Percentiles rank a stretch among this genome's conserved stretches.
Conservation (phyloP, 2,113 vertebrate genomes). For the Jaculus jaculus region DNA sequence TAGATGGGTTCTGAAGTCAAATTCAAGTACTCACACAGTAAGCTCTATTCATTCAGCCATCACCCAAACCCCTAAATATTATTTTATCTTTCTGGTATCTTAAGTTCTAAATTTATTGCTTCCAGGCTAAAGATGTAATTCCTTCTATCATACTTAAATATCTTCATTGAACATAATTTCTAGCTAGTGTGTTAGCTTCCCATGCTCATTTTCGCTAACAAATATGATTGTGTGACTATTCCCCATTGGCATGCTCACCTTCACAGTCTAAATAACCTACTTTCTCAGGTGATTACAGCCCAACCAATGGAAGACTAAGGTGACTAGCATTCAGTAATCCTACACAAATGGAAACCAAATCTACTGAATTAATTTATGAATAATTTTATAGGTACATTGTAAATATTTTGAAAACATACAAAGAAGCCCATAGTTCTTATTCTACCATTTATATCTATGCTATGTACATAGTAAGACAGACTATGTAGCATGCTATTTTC, state of each 20-base stretch:
- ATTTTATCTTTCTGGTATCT: background rate
- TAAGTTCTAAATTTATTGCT: background rate
- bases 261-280: background rate
- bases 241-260: background rate
- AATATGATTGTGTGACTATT: background rate
- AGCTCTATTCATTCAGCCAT: no score
- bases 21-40: no score
- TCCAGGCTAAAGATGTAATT: background rate
- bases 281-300: background rate
- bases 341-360: background rate
- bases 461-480: background rate
- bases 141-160: background rate
- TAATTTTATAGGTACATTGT: background rate
- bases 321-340: background rate
- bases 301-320: background rate
- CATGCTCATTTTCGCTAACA: background rate
- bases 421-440: background rate
- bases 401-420: background rate
- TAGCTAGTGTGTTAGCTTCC: background rate
- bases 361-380: background rate
- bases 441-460: background rate
- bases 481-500: background rate
- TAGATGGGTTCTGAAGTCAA: no score
- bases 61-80: no score
- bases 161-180: background rate